Conservation (phyloP, 2,113 vertebrate genomes). For the Esox niger region DNA sequence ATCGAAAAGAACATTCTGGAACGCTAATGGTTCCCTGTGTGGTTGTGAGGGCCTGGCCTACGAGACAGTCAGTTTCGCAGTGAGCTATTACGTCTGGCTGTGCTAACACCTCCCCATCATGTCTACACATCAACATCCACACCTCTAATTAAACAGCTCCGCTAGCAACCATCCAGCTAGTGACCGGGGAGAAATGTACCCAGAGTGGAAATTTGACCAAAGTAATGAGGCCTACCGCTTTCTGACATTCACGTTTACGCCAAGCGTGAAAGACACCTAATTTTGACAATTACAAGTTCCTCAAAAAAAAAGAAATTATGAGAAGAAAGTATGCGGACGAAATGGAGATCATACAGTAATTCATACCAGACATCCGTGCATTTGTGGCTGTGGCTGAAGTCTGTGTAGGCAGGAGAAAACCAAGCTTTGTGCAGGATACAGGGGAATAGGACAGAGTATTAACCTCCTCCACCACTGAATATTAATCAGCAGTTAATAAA, state of each 20-base stretch:
- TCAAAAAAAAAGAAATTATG: background rate
- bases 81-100: slow-evolving; percentile 19
- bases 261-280: slow-evolving; percentile 44
- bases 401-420: slow-evolving; percentile 71
- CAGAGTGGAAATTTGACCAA: slow-evolving; percentile 35
- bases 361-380: slow-evolving; percentile 87
- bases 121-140: slow-evolving; percentile 6
- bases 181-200: slow-evolving; percentile 6
- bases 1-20: background rate
- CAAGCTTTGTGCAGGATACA: slow-evolving; percentile 81
- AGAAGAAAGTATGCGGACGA: slow-evolving; percentile 29
- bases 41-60: background rate
- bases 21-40: background rate
- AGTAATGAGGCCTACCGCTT: slow-evolving; percentile 42
- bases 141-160: slow-evolving; percentile 43
- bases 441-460: slow-evolving; percentile 85
- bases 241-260: slow-evolving; percentile 37
- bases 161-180: slow-evolving; percentile 3
- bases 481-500: slow-evolving; percentile 97
- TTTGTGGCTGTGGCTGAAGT: slow-evolving; percentile 64
- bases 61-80: slow-evolving; percentile 13
- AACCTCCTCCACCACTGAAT: slow-evolving; percentile 87
- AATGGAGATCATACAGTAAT: slow-evolving; percentile 77
- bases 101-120: slow-evolving; percentile 37
- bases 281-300: slow-evolving; percentile 56